Percentiles rank a stretch among this genome's conserved stretches.
Evolutionary conservation across 2,113 vertebrate species (phyloP).

Genomic region (Dasyurus viverrinus): DNA sequence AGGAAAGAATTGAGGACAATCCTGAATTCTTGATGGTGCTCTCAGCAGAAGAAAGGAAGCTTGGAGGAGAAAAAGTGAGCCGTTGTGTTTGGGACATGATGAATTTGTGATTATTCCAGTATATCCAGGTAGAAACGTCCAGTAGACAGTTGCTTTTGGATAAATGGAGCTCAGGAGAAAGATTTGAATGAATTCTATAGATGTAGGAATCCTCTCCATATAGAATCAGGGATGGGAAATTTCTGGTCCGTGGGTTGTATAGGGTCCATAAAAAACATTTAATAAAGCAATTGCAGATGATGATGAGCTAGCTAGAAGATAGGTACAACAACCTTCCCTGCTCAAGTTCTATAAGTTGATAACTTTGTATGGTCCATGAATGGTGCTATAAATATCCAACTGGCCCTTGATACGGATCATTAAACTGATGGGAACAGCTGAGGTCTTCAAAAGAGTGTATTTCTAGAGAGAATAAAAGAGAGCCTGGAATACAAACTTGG

Average conservation of each 20-base stretch:
- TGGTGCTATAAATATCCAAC: too few species aligned
- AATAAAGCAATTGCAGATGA: too few species aligned
- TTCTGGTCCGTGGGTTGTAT: too few species aligned
- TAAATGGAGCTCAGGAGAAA: not conserved
- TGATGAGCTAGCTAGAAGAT: too few species aligned
- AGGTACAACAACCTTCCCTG: too few species aligned
- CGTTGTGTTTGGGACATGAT: not conserved
- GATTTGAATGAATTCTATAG: not conserved
- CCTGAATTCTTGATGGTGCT: not conserved
- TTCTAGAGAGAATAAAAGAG: not conserved
- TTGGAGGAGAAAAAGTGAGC: not conserved
- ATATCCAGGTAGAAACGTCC: not conserved
- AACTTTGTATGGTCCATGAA: too few species aligned
- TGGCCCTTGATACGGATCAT: too few species aligned
- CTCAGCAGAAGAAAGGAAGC: not conserved
- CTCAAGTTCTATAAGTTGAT: too few species aligned
- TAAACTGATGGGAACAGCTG: not conserved
- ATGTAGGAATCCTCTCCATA: not conserved
- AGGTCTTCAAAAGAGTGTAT: too few species aligned
- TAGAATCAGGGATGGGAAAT: too few species aligned
- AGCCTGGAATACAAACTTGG: too few species aligned
- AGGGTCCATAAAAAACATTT: too few species aligned
- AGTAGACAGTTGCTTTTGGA: not conserved
- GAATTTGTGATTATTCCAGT: not conserved
- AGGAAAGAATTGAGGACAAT: not conserved